Conservation (phyloP, 2,888 invertebrate genomes). For the Drosophila mettleri region DNA sequence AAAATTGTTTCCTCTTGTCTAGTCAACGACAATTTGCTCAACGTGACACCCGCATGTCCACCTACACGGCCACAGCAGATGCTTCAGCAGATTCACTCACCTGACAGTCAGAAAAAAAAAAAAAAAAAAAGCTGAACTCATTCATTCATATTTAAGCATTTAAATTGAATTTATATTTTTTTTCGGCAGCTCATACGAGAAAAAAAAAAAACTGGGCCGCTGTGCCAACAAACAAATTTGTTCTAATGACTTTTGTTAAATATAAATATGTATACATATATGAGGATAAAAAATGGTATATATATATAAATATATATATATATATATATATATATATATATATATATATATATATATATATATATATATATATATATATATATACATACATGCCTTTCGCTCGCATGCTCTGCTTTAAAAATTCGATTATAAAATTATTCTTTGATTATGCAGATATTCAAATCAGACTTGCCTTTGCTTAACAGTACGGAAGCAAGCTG, state of each 20-base stretch:
- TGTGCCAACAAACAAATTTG: conserved; percentile 67
- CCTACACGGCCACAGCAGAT: conserved; percentile 53
- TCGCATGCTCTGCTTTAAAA: conserved; percentile 32
- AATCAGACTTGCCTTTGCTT: conserved; percentile 56
- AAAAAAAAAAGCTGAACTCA: conserved; percentile 19
- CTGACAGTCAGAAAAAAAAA: conserved; percentile 32
- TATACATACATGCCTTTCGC: conserved; percentile 13
- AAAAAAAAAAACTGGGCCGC: conserved; percentile 55
- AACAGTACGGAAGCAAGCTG: conserved; percentile 71
- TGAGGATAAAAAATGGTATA: too few relatives aligned
- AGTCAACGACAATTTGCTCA: conserved; percentile 61
- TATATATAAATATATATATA: neutral
- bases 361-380: conserved; percentile 1
- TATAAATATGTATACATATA: conserved; percentile 12
- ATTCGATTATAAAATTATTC: conserved; percentile 35
- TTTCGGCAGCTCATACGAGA: conserved; percentile 32
- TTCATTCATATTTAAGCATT: conserved; percentile 50
- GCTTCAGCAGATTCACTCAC: conserved; percentile 26
- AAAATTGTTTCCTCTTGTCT: conserved; percentile 65
- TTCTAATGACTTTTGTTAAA: conserved; percentile 69
- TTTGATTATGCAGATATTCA: conserved; percentile 70
- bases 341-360: conserved; percentile 9
- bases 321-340: neutral
- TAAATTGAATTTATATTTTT: conserved; percentile 66
- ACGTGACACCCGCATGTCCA: conserved; percentile 68